Conservation (phyloP, 2,113 vertebrate genomes). For the Phasianus colchicus region DNA sequence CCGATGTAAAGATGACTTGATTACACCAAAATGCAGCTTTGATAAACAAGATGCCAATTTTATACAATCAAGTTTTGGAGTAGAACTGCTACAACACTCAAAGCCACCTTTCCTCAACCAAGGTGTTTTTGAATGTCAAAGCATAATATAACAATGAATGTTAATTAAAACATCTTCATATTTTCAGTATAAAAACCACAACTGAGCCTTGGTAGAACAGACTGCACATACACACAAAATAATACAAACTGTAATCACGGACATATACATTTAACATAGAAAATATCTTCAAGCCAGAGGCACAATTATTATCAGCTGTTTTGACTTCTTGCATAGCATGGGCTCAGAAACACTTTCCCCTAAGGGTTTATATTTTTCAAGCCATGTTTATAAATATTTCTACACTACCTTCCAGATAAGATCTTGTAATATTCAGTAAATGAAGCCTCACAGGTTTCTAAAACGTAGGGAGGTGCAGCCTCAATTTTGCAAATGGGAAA, state of each 20-base stretch:
- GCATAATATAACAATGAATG: background rate
- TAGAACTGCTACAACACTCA: background rate
- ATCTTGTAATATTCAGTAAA: background rate
- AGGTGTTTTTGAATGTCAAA: background rate
- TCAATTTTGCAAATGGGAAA: background rate
- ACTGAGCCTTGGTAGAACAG: background rate
- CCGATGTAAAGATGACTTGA: background rate
- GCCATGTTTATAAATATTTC: background rate
- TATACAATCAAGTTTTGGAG: background rate
- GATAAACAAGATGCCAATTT: background rate
- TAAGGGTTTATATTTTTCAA: background rate
- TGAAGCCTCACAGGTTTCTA: background rate
- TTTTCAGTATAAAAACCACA: slow-evolving; percentile 8
- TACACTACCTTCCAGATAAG: background rate
- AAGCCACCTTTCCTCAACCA: background rate
- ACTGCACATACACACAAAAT: background rate
- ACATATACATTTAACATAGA: background rate
- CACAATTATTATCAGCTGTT: background rate
- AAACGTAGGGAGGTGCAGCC: background rate
- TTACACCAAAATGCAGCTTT: background rate
- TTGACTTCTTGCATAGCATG: background rate
- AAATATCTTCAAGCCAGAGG: slow-evolving; percentile 1
- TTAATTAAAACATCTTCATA: background rate
- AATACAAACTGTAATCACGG: background rate
- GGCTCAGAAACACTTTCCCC: background rate